Evolutionary conservation across 2,888 invertebrate genomes (phyloP).

Genomic region (Eupithecia subfuscata): DNA sequence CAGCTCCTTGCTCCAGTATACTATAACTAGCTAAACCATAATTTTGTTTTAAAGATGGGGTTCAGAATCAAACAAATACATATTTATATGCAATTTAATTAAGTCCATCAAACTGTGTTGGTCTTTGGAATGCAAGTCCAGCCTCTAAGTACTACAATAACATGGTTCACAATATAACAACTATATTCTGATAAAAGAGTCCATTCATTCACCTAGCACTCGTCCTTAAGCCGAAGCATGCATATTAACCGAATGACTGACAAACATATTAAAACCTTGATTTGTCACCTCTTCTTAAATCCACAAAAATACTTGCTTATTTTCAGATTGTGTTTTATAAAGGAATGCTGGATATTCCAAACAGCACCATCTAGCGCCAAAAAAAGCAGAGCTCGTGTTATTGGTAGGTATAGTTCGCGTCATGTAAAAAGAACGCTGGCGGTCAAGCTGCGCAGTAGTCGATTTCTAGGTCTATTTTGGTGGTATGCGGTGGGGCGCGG

Average conservation of each 20-base stretch:
- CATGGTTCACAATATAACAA: slow-evolving; percentile 18
- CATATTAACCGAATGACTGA: slow-evolving; percentile 54
- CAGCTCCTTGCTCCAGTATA: no score
- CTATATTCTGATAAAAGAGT: slow-evolving; percentile 11
- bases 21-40: neutral
- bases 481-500: no score
- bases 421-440: no score
- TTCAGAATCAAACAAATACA: slow-evolving; percentile 41
- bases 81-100: slow-evolving; percentile 67
- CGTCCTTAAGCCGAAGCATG: slow-evolving; percentile 55
- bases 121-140: slow-evolving; percentile 82
- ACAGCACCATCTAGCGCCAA: neutral
- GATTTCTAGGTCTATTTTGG: no score
- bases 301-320: neutral
- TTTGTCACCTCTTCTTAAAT: neutral
- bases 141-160: slow-evolving; percentile 54
- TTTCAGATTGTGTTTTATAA: neutral
- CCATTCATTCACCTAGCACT: slow-evolving; percentile 28
- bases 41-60: neutral
- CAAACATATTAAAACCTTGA: slow-evolving; percentile 13
- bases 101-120: slow-evolving; percentile 80
- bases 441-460: no score
- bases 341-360: neutral
- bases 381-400: neutral
- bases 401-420: no score